Percentiles rank a stretch among this genome's conserved stretches.
Evolutionary conservation across 30 jellyfish, hydroid and myxozoan genomes (phyloP).

Genomic region (Aurelia sp.): DNA sequence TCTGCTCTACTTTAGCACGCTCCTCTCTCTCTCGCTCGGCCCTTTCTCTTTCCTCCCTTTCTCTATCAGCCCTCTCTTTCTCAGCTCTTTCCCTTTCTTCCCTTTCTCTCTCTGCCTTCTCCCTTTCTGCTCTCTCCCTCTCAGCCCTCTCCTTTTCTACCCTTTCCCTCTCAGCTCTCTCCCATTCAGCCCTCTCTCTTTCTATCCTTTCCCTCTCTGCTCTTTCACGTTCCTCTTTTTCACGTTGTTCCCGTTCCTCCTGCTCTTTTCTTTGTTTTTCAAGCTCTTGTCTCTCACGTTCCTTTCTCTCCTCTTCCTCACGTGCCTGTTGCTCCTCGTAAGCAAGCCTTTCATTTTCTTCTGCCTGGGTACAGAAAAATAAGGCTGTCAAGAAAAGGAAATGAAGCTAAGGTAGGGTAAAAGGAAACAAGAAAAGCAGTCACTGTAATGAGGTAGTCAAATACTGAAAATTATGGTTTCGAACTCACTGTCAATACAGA

Average conservation of each 20-base stretch:
- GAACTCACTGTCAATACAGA: too few species aligned
- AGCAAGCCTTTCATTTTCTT: slow-evolving; percentile 46
- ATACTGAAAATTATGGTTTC: too few species aligned
- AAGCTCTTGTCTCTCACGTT: slow-evolving; percentile 26
- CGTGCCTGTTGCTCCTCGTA: slow-evolving; percentile 2
- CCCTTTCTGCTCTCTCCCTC: slow-evolving; percentile 27
- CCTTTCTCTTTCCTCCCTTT: slow-evolving; percentile 35
- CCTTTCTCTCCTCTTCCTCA: slow-evolving; percentile 1
- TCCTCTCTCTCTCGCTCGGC: neutral
- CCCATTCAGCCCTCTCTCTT: slow-evolving; percentile 32
- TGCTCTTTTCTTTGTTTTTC: slow-evolving; percentile 23
- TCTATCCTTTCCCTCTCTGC: slow-evolving; percentile 33
- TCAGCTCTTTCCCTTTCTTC: slow-evolving; percentile 35
- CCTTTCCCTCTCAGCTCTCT: slow-evolving; percentile 34
- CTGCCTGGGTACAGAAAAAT: slow-evolving; percentile 21
- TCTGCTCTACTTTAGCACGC: neutral
- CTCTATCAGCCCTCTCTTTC: slow-evolving; percentile 21
- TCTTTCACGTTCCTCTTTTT: slow-evolving; percentile 17
- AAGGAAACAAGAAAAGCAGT: neutral
- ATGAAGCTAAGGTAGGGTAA: neutral
- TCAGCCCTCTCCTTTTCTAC: slow-evolving; percentile 22
- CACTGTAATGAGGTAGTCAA: too few species aligned
- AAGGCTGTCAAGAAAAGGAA: neutral
- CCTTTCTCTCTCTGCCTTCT: slow-evolving; percentile 37
- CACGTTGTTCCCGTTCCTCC: slow-evolving; percentile 38